These are phyloP conservation scores for Homarus americanus DNA, from an alignment of 1,140 invertebrate species.

Conservation along the genomic window DNA sequence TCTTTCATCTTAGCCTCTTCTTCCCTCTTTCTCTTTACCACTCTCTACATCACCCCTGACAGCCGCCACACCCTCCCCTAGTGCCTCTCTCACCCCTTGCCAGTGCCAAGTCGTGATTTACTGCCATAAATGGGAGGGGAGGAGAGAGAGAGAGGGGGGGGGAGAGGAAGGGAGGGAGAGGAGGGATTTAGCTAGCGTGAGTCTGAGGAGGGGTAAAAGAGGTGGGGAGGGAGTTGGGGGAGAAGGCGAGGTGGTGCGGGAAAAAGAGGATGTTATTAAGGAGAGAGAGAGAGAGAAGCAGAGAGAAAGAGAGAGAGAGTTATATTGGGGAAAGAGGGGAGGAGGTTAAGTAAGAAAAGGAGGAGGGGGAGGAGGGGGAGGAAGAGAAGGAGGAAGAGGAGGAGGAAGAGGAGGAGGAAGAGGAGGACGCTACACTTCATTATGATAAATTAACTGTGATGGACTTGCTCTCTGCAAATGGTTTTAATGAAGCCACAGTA, in stretches of 20 bases:
- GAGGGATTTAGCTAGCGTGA: no score
- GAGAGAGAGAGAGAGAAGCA: neutral
- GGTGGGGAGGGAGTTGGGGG: neutral
- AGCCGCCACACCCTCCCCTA: conserved; percentile 29
- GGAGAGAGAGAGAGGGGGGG: no score
- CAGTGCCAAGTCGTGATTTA: conserved; percentile 47
- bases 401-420: conserved; percentile 22
- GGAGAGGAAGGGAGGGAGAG: neutral
- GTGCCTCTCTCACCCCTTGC: neutral
- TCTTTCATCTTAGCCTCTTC: no score
- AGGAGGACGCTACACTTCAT: neutral
- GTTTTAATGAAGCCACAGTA: no score
- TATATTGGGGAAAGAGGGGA: neutral
- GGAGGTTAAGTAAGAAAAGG: neutral
- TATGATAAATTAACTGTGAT: no score
- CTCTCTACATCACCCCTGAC: conserved; percentile 48
- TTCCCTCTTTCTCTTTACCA: conserved; percentile 29
- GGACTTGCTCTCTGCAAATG: no score
- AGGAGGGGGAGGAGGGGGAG: neutral
- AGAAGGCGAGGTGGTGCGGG: neutral
- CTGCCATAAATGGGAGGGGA: conserved; percentile 46
- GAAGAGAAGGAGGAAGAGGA: conserved; percentile 21
- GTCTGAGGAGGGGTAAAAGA: neutral
- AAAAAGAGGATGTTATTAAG: neutral
- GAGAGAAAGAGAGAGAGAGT: neutral